A percentile compares a stretch with the other conserved stretches of the same genome.
Evolutionary conservation across 2,888 invertebrate genomes (phyloP).

Genomic region (Notodonta ziczac): DNA sequence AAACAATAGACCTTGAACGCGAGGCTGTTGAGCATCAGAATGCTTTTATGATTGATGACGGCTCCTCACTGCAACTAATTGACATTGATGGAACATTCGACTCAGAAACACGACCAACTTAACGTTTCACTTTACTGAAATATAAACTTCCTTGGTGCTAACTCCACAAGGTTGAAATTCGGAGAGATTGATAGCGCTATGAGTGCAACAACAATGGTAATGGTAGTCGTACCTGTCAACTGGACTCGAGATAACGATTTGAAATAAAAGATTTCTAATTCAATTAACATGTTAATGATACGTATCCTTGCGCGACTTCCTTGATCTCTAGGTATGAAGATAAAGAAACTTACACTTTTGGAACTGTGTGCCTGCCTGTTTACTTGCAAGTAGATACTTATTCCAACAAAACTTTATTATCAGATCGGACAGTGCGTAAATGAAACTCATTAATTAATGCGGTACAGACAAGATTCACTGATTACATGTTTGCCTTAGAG

Average conservation of each 20-base stretch:
- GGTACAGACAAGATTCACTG: not conserved
- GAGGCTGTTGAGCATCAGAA: constrained; percentile 53
- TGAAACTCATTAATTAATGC: not conserved
- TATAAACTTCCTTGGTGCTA: constrained; percentile 29
- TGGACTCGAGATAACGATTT: constrained; percentile 58
- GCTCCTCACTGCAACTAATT: constrained; percentile 79
- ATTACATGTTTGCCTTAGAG: not conserved
- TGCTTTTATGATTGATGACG: constrained; percentile 77
- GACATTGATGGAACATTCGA: constrained; percentile 82
- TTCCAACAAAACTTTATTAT: not conserved
- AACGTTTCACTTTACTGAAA: constrained; percentile 36
- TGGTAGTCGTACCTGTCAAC: constrained; percentile 51
- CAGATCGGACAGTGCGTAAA: not conserved
- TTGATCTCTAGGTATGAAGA: not conserved
- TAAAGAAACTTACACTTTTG: not conserved
- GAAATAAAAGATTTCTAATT: constrained; percentile 53
- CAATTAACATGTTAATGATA: constrained; percentile 47
- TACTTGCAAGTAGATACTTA: too few relatives aligned
- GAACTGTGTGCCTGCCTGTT: too few relatives aligned
- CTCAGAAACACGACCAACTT: constrained; percentile 53
- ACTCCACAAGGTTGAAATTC: constrained; percentile 43
- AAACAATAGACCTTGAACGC: constrained; percentile 60
- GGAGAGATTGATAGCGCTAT: constrained; percentile 16
- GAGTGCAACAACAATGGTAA: constrained; percentile 22
- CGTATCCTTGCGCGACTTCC: not conserved